Evolutionary conservation across 2,888 invertebrate species (phyloP).

Genomic region (Melinopterus prodromus): DNA sequence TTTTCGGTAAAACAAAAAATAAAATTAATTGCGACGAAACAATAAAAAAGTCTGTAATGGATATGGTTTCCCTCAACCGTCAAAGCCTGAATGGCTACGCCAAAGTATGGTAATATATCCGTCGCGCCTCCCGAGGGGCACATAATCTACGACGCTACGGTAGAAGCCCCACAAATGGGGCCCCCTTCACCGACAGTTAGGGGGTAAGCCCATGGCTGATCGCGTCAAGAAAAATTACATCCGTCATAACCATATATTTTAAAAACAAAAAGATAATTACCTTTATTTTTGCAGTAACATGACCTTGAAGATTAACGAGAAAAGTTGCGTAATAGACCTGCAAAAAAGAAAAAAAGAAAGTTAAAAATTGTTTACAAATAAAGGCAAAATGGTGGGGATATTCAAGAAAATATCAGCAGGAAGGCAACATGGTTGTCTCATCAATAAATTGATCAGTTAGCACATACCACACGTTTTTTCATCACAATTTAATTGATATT

Average conservation of each 20-base stretch:
- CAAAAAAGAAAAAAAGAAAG: not conserved
- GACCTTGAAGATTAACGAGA: too few relatives aligned
- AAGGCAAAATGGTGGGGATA: not conserved
- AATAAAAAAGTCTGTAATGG: constrained; percentile 43
- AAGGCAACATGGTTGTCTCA: not conserved
- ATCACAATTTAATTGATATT: not conserved
- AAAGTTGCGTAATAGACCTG: not conserved
- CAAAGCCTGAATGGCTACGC: constrained; percentile 73
- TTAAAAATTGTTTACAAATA: not conserved
- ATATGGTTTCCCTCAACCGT: constrained; percentile 77
- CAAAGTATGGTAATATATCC: constrained; percentile 80
- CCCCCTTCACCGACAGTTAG: constrained; percentile 53
- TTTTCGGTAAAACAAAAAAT: not conserved
- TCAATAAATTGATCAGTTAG: not conserved
- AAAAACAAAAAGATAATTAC: not conserved
- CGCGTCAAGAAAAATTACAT: constrained; percentile 48
- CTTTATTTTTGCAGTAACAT: not conserved
- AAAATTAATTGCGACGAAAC: not conserved
- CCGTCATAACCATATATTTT: not conserved
- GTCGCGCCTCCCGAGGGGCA: constrained; percentile 67
- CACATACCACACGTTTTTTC: not conserved
- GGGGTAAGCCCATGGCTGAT: constrained; percentile 59
- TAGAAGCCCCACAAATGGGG: constrained; percentile 47
- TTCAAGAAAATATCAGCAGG: not conserved
- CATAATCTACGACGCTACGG: constrained; percentile 73